Evolutionary conservation across 2,797 vertebrate genomes (phyloP), one percentile per base, ranked within the genome.

Genomic region (Cynodonichthys magdalenae): DNA sequence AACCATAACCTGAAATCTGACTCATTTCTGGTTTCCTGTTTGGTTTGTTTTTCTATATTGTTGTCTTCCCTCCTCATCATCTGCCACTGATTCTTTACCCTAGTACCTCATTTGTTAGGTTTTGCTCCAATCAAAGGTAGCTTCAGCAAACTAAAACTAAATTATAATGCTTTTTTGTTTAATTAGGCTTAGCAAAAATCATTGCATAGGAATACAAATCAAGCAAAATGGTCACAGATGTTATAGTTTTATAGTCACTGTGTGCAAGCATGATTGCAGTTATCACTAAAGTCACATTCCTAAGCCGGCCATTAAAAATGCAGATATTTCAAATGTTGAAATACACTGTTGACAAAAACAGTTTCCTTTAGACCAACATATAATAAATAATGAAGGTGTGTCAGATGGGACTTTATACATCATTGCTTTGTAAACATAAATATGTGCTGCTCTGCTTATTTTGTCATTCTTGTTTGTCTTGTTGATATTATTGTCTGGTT

Each of bases 231-330:
- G 15, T 12, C 27, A 39, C 27, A 31, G 52, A 6, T 57, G 24
- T 20, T 24, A 36, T 28, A 7, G 8, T 45, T 24, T 15, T n/a
- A 34, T 8, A n/a, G 17, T 36, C 18, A 20, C 6, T 15, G 3
- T 28, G 17, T 29, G 19, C 24, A 18, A 15, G 10, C 29, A 7
- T 29, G 24, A 11, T 8, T 31, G 42, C 41, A 45, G 15, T 46
- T 15, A 41, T 63, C 27, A 24, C 9, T 4, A 9, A 58, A 58
- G 12, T 44, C n/a, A 20, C 49, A 76, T 66, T 46, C 47, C 57
- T 69, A 10, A 71, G 63, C 59, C 54, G 53, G 55, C 56, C 69
- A 69, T 71, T 78, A 74, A 72, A 75, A 75, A 63, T 46, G 28
- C 60, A 53, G 15, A 52, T 20, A 42, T 53, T 47, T 54, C 63